Percentiles rank a stretch among this genome's conserved stretches.
Conservation (phyloP, 2,888 invertebrate species). For the Cephus rjabovi region DNA sequence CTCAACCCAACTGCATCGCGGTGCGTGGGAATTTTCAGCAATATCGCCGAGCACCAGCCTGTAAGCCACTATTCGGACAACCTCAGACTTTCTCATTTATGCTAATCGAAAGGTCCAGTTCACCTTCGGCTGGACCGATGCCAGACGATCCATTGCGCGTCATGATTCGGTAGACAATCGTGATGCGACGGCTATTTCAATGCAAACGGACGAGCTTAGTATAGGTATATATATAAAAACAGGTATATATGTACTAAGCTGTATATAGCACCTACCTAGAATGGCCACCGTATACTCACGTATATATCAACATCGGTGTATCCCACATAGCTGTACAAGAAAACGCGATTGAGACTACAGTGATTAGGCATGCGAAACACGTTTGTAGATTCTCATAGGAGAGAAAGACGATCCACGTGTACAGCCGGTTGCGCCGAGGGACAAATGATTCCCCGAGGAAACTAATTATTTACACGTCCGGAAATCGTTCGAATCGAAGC, state of each 20-base stretch:
- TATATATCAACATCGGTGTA: not conserved
- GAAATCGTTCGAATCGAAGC: not conserved
- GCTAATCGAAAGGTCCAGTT: slow-evolving; percentile 45
- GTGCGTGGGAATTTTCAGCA: slow-evolving; percentile 38
- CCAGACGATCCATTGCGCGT: slow-evolving; percentile 23
- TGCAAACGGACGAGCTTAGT: slow-evolving; percentile 9
- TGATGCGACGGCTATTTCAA: slow-evolving; percentile 29
- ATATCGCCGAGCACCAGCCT: slow-evolving; percentile 31
- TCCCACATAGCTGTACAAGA: not conserved
- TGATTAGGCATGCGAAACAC: not conserved
- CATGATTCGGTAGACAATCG: slow-evolving; percentile 33
- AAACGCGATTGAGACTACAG: not conserved
- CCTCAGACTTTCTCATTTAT: slow-evolving; percentile 44
- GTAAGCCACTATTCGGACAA: slow-evolving; percentile 11
- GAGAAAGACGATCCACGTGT: not conserved
- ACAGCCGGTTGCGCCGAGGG: not conserved
- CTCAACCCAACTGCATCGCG: slow-evolving; percentile 12
- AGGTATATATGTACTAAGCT: not conserved
- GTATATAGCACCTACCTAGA: not conserved
- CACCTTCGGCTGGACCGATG: slow-evolving; percentile 48
- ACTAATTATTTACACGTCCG: not conserved
- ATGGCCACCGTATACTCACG: not conserved
- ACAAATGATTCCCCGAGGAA: not conserved
- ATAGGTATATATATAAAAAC: not conserved
- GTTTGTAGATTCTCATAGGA: not conserved